Evolutionary conservation across 1,140 invertebrate species (phyloP).

Genomic region (Calosoma granatense): DNA sequence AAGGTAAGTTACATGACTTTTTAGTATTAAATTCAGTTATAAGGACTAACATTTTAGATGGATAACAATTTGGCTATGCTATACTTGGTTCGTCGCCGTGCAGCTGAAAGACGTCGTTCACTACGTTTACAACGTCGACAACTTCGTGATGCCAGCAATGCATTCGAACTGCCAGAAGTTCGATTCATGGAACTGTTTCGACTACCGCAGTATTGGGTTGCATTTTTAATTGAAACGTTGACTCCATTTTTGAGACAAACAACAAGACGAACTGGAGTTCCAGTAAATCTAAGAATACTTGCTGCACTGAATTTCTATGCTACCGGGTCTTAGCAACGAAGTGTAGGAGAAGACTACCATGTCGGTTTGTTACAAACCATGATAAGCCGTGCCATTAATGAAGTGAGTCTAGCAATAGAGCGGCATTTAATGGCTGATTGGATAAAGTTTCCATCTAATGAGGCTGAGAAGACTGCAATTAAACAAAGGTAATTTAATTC

Average conservation of each 20-base stretch:
- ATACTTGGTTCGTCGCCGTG: neutral
- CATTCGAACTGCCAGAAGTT: neutral
- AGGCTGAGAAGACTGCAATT: neutral
- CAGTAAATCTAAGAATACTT: neutral
- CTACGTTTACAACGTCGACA: neutral
- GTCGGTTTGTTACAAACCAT: neutral
- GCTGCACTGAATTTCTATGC: neutral
- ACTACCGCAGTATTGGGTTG: neutral
- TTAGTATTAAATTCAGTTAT: no score
- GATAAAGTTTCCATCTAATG: neutral
- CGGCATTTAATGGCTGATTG: neutral
- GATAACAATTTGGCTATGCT: neutral
- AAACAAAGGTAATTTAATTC: neutral
- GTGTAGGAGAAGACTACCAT: neutral
- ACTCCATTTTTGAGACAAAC: neutral
- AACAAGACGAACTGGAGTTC: neutral
- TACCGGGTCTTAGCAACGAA: neutral
- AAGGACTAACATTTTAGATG: no score
- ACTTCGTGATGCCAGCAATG: neutral
- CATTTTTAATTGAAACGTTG: neutral
- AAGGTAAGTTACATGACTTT: no score
- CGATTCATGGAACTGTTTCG: neutral
- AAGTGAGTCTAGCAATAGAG: neutral
- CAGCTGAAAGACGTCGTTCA: neutral
- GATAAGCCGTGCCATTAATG: neutral